Conservation (phyloP, 2,797 vertebrate genomes). For the Sciurus vulgaris region DNA sequence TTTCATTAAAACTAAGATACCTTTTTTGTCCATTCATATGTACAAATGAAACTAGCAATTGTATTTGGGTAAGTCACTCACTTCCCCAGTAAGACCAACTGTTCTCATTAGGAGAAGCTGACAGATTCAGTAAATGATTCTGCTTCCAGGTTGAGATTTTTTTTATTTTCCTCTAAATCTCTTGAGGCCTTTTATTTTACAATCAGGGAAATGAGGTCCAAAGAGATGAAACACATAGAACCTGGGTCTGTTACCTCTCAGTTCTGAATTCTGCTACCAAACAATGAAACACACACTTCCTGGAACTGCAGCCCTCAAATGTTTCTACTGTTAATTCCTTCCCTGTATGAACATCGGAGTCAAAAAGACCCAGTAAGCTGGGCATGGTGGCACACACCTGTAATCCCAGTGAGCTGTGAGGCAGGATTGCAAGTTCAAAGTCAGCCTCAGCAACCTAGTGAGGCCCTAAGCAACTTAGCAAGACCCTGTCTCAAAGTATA, state of each 20-base stretch:
- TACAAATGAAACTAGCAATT: constrained; percentile 7
- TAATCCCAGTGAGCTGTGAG: too few relatives aligned
- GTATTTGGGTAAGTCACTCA: neutral
- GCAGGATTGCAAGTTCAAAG: too few relatives aligned
- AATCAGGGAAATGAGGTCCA: neutral
- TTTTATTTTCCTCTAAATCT: neutral
- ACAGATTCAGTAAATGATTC: neutral
- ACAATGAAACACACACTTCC: neutral
- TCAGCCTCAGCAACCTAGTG: too few relatives aligned
- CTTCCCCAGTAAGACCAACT: neutral
- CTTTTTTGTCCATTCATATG: constrained; percentile 14
- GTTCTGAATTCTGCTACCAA: neutral
- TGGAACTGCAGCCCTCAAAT: neutral
- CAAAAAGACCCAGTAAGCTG: neutral
- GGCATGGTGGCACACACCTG: too few relatives aligned
- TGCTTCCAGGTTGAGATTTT: neutral
- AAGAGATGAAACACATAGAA: neutral
- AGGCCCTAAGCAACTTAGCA: too few relatives aligned
- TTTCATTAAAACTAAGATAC: constrained; percentile 14
- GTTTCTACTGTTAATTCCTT: neutral
- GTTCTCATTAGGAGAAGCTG: neutral
- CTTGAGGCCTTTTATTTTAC: neutral
- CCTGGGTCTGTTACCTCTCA: neutral
- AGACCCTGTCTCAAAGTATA: too few relatives aligned
- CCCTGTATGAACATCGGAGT: neutral